Evolutionary conservation across 2,797 vertebrate genomes (phyloP).

Genomic region (Phaenicophaeus curvirostris): DNA sequence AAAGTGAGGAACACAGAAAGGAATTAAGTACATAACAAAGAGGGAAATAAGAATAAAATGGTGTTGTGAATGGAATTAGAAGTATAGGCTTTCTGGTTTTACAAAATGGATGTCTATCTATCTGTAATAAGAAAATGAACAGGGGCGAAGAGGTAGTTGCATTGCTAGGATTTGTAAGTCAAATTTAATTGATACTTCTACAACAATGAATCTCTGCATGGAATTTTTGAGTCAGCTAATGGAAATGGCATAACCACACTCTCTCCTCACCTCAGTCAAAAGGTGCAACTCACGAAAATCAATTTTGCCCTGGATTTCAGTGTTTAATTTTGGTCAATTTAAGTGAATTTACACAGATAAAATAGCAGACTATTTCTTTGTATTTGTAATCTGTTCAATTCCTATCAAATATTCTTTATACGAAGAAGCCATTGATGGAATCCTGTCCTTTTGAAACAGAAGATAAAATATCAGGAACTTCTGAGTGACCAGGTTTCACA

Average conservation of each 20-base stretch:
- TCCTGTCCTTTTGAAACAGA: neutral
- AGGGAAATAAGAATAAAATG: neutral
- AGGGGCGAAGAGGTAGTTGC: neutral
- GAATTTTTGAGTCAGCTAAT: neutral
- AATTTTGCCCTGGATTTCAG: neutral
- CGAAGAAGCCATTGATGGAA: neutral
- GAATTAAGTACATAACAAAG: neutral
- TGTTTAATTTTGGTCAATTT: neutral
- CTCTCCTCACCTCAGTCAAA: neutral
- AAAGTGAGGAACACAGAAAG: neutral
- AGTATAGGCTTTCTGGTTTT: neutral
- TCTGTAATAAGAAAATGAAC: neutral
- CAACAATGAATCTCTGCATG: neutral
- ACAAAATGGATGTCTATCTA: neutral
- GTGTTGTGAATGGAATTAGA: neutral
- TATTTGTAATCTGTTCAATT: neutral
- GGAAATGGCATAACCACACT: neutral
- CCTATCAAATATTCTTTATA: neutral
- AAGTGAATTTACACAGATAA: neutral
- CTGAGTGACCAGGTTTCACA: neutral
- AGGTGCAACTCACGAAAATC: neutral
- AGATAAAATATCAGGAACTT: neutral
- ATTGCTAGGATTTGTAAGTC: neutral
- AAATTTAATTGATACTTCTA: neutral
- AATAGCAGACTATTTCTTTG: neutral